phyloP scores from a whole-genome alignment of 2,113 vertebrate genomes.

The Corynorhinus townsendii region DNA sequence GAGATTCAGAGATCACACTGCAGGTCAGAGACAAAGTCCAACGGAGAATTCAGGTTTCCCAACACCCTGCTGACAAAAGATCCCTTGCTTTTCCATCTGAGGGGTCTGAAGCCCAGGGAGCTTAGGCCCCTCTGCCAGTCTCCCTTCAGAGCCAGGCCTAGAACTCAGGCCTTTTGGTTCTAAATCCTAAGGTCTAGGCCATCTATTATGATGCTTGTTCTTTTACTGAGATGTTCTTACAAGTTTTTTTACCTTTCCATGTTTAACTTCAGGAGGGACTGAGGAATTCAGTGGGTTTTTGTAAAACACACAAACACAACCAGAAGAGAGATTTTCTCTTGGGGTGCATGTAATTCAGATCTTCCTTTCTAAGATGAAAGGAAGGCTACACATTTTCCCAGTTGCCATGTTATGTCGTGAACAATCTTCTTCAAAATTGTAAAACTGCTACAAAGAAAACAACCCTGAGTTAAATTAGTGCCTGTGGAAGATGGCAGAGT shows the following conservation, averaged over 20 bases:
- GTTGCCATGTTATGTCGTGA: constrained; percentile 71
- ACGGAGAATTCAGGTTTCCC: neutral
- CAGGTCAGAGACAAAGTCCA: neutral
- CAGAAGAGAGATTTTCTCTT: constrained; percentile 55
- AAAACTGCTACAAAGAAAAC: constrained; percentile 69
- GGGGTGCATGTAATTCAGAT: constrained; percentile 67
- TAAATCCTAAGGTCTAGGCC: neutral
- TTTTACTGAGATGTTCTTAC: neutral
- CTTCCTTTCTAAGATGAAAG: constrained; percentile 73
- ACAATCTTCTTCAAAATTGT: constrained; percentile 69
- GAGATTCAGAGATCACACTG: neutral
- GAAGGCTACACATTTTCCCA: constrained; percentile 69
- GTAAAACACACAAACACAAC: constrained; percentile 29
- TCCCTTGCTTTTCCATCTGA: neutral
- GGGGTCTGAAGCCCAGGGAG: neutral
- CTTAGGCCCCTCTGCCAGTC: neutral
- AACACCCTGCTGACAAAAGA: neutral
- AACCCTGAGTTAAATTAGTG: constrained; percentile 55
- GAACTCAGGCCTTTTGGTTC: constrained; percentile 17
- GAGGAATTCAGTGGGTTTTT: constrained; percentile 28
- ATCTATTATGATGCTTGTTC: neutral
- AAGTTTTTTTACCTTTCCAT: constrained; percentile 49
- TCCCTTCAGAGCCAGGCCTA: neutral
- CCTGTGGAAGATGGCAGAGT: constrained; percentile 46
- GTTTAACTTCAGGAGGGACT: constrained; percentile 36